Evolutionary conservation across 2,888 invertebrate genomes (phyloP), one percentile per base, ranked within the genome.

Genomic region (Hydropsyche betteni): DNA sequence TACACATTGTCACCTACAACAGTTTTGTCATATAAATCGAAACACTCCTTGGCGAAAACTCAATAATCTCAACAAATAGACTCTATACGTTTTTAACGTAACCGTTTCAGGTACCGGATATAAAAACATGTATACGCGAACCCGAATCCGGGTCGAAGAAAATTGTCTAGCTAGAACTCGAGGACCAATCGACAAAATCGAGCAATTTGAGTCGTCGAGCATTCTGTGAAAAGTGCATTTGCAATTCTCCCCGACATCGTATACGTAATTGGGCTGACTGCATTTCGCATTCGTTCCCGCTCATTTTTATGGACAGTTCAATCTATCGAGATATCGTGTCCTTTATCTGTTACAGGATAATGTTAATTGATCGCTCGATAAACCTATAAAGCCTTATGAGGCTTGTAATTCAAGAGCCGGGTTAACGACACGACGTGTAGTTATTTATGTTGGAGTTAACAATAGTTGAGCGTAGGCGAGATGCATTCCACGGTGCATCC

Each of bases 181-280:
- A 52, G 52, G 55, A 16, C 36, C 68, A 74, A 68, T 68, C 50
- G 68, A 74, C 52, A 24, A 74, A 74, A 74, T 74, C 52, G 74
- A 64, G 14, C 64, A 44, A 74, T 51, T 44, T 44, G 44, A 44
- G 44, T 44, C 50, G 14, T 14, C 74, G 74, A 64, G 51, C 33
- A 8, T 73, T 61, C 61, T 38, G 61, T 74, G 38, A 52, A 53
- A 34, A 53, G 70, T 70, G 55, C 70, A 53, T 70, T 53, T 34
- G 55, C 16, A 70, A 70, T 12, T 14, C 44, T 44, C 44, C 44
- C 44, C 7, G 10, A n/a, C 69, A 14, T 24, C 33, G 38, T n/a
- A 69, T n/a, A 44, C 69, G 12, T 44, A 69, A 44, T 36, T n/a
- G 8, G 33, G 69, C 44, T 16, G 16, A 44, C 69, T 53, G 70